Evolutionary conservation across 2,888 invertebrate species (phyloP), one percentile per base, ranked within the genome.

Genomic region (Silvanus unidentatus): DNA sequence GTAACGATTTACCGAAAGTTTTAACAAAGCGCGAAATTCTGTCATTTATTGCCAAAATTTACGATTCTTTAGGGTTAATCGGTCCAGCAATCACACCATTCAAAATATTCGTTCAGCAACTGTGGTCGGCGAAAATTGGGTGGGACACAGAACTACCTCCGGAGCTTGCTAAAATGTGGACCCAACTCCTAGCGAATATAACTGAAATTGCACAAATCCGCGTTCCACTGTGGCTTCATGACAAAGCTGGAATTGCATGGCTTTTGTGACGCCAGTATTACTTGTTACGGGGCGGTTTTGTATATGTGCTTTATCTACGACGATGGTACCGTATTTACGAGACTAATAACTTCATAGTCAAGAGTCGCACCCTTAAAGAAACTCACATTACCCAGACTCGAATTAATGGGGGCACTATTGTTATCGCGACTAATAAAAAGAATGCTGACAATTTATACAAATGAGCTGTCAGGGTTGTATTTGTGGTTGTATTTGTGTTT

Each of bases 31-130:
- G 27, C 9, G n/a, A 15, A 8, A 16, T 28, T 10, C 14, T 39
- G 9, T 43, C 43, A 14, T 38, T 16, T 16, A 39, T 30, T 8
- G 34, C 43, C 2, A 16, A 11, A 16, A 29, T 43, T 3, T 43
- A 38, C 11, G 43, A 43, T 14, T 37, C 43, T 1, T 14, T 43
- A 8, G 43, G 43, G 2, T 22, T 42, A 5, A 16, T 34, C 8
- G 29, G 42, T 35, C 42, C 42, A n/a, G 13, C 15, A 11, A 16
- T 28, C 2, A 28, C 32, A 2, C 36, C 16, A 8, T 22, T 27
- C 2, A 43, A 43, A 13, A 37, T 43, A 16, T 28, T 43, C 13
- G 5, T 32, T 3, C 34, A 32, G 10, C 4, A 12, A 13, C 5
- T 32, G 34, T 32, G 34, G 34, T 13, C 6, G 4, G 3, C 11